phyloP scores from a whole-genome alignment of 1,140 invertebrate genomes.

The Drosophila simulans region DNA sequence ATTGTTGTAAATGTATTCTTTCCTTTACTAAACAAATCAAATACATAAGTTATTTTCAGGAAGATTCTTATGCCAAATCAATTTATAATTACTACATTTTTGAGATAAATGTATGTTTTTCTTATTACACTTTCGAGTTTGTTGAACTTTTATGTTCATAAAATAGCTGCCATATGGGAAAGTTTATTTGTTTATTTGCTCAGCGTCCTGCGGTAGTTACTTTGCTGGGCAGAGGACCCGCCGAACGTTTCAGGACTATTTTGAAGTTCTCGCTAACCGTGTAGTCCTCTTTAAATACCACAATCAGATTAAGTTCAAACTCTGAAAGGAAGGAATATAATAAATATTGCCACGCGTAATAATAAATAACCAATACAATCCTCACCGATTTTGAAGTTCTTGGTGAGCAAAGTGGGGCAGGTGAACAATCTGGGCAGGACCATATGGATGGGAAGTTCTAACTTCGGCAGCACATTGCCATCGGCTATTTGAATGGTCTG shows the following conservation, averaged over 20 bases:
- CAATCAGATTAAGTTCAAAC: slow-evolving; percentile 97
- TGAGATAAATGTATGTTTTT: neutral
- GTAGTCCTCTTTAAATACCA: slow-evolving; percentile 97
- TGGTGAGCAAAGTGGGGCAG: slow-evolving; percentile 95
- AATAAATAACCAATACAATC: neutral
- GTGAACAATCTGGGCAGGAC: slow-evolving; percentile 97
- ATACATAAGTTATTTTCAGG: slow-evolving; percentile 4
- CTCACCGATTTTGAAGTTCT: slow-evolving; percentile 98
- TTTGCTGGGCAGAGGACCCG: slow-evolving; percentile 49
- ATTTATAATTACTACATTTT: neutral
- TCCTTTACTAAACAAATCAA: neutral
- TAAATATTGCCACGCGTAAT: neutral
- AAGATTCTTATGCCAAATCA: neutral
- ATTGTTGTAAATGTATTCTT: neutral
- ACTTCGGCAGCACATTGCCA: slow-evolving; percentile 92
- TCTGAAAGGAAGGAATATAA: slow-evolving; percentile 87
- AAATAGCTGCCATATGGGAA: slow-evolving; percentile 19
- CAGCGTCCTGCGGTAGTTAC: slow-evolving; percentile 52
- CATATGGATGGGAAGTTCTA: slow-evolving; percentile 97
- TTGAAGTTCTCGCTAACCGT: slow-evolving; percentile 98
- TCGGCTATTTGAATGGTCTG: slow-evolving; percentile 99
- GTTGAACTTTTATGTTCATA: slow-evolving; percentile 1
- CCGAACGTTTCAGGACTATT: slow-evolving; percentile 68
- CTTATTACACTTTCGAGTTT: slow-evolving; percentile 3
- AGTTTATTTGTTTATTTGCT: neutral